A percentile compares a stretch with the other conserved stretches of the same genome.
Conservation (phyloP, 2,888 invertebrate genomes). For the Drosophila austrosaltans region DNA sequence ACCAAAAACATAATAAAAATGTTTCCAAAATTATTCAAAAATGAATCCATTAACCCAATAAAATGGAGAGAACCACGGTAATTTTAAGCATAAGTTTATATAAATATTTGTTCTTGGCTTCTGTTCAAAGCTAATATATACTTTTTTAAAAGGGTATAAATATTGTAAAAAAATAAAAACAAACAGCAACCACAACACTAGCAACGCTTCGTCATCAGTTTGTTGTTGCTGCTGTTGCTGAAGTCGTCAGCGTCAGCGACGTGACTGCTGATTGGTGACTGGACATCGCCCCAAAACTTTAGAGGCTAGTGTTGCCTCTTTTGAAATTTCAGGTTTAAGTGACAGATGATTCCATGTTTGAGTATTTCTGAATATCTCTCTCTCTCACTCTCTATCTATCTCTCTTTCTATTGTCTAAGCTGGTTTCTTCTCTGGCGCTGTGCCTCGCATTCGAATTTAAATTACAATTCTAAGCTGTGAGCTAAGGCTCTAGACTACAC, state of each 20-base stretch:
- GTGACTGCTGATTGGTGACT: slow-evolving; percentile 58
- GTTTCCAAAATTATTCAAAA: no score
- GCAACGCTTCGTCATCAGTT: slow-evolving; percentile 65
- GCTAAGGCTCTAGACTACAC: slow-evolving; percentile 39
- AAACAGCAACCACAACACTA: slow-evolving; percentile 35
- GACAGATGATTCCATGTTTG: slow-evolving; percentile 40
- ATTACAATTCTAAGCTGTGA: slow-evolving; percentile 35
- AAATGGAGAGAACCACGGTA: no score
- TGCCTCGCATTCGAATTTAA: slow-evolving; percentile 8
- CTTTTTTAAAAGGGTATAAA: not conserved
- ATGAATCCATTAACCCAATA: no score
- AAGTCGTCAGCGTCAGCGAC: slow-evolving; percentile 28
- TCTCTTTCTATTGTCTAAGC: slow-evolving; percentile 15
- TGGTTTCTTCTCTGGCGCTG: slow-evolving; percentile 28
- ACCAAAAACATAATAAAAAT: no score
- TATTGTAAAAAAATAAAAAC: slow-evolving; percentile 6
- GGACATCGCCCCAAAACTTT: slow-evolving; percentile 35
- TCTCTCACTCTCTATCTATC: not conserved
- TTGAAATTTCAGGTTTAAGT: slow-evolving; percentile 64
- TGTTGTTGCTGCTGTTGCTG: slow-evolving; percentile 23
- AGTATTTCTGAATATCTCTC: slow-evolving; percentile 25
- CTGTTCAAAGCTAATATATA: not conserved
- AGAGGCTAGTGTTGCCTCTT: slow-evolving; percentile 49
- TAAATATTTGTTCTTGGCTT: no score
- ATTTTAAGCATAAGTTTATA: no score